These are phyloP conservation scores for Xiphophorus couchianus DNA, from an alignment of 2,113 vertebrate species.

Conservation along the genomic window DNA sequence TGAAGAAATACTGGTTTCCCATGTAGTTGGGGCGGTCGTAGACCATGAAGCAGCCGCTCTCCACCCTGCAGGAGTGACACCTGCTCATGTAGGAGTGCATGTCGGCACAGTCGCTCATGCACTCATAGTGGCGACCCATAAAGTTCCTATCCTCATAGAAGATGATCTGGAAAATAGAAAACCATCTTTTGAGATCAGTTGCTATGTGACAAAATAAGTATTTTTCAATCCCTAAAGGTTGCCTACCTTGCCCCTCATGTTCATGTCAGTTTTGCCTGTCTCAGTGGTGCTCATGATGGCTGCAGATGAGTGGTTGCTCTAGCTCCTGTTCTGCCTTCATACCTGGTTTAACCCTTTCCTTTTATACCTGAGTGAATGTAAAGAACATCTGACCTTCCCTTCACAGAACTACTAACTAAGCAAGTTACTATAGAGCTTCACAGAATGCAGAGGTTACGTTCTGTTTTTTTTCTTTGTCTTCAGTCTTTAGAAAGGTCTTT, in stretches of 20 bases:
- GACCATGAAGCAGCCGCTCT: conserved; percentile 74
- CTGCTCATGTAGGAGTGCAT: conserved; percentile 68
- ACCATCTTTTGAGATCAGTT: too few relatives aligned
- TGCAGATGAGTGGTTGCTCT: conserved; percentile 35
- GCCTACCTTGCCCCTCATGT: conserved; percentile 70
- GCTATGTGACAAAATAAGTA: too few relatives aligned
- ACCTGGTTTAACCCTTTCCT: conserved; percentile 64
- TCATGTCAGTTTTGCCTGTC: conserved; percentile 51
- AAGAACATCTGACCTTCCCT: conserved; percentile 31
- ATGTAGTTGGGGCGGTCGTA: conserved; percentile 77
- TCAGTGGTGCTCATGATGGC: conserved; percentile 39
- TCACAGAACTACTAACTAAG: conserved; percentile 51
- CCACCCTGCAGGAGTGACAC: conserved; percentile 72
- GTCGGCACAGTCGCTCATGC: conserved; percentile 70
- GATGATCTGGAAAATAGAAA: conserved; percentile 52
- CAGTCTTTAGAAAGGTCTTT: conserved; percentile 53
- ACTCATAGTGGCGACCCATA: conserved; percentile 74
- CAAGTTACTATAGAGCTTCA: conserved; percentile 51
- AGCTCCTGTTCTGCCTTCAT: conserved; percentile 39
- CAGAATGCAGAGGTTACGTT: conserved; percentile 28
- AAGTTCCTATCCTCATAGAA: conserved; percentile 81
- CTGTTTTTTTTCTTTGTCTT: neutral
- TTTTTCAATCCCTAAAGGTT: neutral
- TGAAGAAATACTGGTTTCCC: conserved; percentile 73
- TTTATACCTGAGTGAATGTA: conserved; percentile 63